Conservation (phyloP, 1,140 invertebrate genomes). For the Drosophila ohnishii region DNA sequence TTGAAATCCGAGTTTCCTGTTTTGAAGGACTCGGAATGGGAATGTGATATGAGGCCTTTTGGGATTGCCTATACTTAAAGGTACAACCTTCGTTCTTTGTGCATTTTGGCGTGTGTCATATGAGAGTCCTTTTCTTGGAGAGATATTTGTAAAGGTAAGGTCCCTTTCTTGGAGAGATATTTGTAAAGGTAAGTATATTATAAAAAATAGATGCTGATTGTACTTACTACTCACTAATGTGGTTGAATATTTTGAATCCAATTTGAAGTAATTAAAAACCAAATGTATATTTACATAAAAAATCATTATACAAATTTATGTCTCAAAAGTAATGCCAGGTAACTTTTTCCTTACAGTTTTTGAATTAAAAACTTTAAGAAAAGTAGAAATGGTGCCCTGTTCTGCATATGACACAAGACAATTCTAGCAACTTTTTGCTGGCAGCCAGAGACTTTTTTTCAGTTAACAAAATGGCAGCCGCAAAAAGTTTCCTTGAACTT, state of each 20-base stretch:
- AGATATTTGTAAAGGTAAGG: constrained; percentile 34
- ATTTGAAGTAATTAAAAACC: too few relatives aligned
- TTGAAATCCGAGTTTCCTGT: constrained; percentile 74
- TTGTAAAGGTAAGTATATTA: too few relatives aligned
- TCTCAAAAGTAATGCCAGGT: background rate
- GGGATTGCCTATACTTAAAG: constrained; percentile 17
- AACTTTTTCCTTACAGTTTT: background rate
- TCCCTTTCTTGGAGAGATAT: too few relatives aligned
- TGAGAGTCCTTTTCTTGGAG: constrained; percentile 20
- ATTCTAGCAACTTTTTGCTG: constrained; percentile 45
- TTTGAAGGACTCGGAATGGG: constrained; percentile 19
- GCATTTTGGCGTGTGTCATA: constrained; percentile 62
- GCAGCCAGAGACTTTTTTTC: constrained; percentile 30
- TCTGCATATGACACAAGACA: constrained; percentile 60
- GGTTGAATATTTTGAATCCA: too few relatives aligned
- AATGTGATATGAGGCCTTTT: constrained; percentile 23
- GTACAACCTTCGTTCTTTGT: constrained; percentile 13
- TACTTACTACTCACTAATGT: too few relatives aligned
- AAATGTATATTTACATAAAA: too few relatives aligned
- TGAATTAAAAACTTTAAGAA: background rate
- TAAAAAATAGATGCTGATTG: too few relatives aligned
- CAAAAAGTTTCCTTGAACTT: constrained; percentile 71
- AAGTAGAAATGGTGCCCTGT: background rate
- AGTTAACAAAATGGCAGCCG: constrained; percentile 47
- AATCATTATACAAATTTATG: too few relatives aligned